phyloP scores from a whole-genome alignment of 2,888 invertebrate genomes.

The Eulithis testata region DNA sequence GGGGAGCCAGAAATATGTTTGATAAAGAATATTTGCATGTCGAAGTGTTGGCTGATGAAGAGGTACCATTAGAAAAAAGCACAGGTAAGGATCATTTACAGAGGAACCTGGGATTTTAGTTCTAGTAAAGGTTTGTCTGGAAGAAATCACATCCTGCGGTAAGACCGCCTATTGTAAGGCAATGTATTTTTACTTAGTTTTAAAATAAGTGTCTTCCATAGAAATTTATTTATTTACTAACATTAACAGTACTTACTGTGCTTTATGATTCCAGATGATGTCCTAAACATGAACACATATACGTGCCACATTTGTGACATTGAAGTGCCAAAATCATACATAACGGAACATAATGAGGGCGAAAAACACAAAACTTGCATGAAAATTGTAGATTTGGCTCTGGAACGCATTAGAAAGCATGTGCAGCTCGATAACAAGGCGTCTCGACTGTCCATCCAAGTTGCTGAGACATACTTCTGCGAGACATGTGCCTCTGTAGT shows the following conservation, averaged over 20 bases:
- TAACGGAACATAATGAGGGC: slow-evolving; percentile 46
- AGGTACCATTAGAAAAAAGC: slow-evolving; percentile 12
- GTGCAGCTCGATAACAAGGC: slow-evolving; percentile 20
- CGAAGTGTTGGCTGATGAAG: slow-evolving; percentile 9
- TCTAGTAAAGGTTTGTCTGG: too few species aligned
- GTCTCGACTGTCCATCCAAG: slow-evolving; percentile 13
- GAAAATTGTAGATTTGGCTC: slow-evolving; percentile 46
- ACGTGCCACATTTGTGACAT: slow-evolving; percentile 53
- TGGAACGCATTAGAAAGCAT: slow-evolving; percentile 46
- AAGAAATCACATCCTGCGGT: too few species aligned
- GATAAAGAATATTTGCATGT: slow-evolving; percentile 18
- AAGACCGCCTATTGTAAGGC: too few species aligned
- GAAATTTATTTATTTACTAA: too few species aligned
- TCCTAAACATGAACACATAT: slow-evolving; percentile 33
- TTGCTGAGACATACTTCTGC: slow-evolving; percentile 45
- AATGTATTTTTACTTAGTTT: too few species aligned
- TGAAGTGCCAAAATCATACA: slow-evolving; percentile 47
- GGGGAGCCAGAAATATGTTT: slow-evolving; percentile 10
- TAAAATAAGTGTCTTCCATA: too few species aligned
- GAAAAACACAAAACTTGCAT: slow-evolving; percentile 45
- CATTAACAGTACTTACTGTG: too few species aligned
- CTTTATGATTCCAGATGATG: slow-evolving; percentile 25
- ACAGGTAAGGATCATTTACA: slow-evolving; percentile 1
- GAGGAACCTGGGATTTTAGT: too few species aligned
- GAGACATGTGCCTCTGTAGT: slow-evolving; percentile 43